phyloP scores from a whole-genome alignment of 2,113 vertebrate genomes.

The Promerops cafer region DNA sequence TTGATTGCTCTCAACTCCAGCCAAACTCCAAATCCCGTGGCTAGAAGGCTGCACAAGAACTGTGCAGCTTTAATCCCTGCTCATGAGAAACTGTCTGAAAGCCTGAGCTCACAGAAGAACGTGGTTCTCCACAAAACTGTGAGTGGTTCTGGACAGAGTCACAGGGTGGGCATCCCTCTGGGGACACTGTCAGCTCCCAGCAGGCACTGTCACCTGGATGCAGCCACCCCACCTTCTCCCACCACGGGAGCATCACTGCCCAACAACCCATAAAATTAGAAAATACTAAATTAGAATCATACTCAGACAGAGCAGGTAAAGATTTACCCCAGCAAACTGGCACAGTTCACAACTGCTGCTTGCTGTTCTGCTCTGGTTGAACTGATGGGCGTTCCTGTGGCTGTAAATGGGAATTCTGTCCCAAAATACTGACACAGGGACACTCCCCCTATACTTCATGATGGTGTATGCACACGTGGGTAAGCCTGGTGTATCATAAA shows the following conservation, averaged over 20 bases:
- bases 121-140: fast-evolving
- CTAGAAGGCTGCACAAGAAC: not conserved
- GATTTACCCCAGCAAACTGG: not conserved
- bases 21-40: not conserved
- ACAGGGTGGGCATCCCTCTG: not conserved
- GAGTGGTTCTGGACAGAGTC: not conserved
- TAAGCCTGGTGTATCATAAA: not conserved
- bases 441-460: not conserved
- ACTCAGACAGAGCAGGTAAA: not conserved
- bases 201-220: no score
- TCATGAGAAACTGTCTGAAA: not conserved
- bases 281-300: not conserved
- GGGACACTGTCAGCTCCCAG: no score
- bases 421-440: not conserved
- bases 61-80: not conserved
- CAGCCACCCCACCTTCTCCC: not conserved
- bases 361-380: not conserved
- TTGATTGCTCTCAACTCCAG: not conserved
- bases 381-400: not conserved
- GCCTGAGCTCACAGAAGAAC: not conserved
- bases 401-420: not conserved
- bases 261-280: not conserved
- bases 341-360: not conserved
- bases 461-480: fast-evolving
- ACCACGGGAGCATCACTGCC: not conserved